Evolutionary conservation across 2,113 vertebrate species (phyloP).

Genomic region (Periophthalmus modestus): DNA sequence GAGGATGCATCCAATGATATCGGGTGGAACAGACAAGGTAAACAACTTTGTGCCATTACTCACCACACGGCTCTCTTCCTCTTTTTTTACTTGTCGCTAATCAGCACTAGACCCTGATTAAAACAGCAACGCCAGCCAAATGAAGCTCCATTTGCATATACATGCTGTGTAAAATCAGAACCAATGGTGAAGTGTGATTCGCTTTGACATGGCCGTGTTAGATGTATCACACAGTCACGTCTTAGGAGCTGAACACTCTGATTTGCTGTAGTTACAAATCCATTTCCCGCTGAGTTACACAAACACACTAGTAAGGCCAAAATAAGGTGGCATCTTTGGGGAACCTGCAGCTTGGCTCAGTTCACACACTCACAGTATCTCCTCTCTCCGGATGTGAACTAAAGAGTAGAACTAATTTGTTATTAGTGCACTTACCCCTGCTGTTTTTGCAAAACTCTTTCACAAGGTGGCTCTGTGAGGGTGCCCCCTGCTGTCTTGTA

Average conservation of each 20-base stretch:
- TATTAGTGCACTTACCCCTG: constrained; percentile 49
- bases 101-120: constrained; percentile 71
- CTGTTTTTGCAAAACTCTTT: constrained; percentile 30
- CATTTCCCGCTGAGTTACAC: constrained; percentile 63
- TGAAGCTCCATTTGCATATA: constrained; percentile 74
- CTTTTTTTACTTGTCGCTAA: constrained; percentile 51
- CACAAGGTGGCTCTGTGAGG: constrained; percentile 61
- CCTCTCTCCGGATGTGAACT: constrained; percentile 8
- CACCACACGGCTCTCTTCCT: constrained; percentile 38
- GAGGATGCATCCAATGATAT: constrained; percentile 43
- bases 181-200: constrained; percentile 61
- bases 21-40: constrained; percentile 56
- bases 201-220: constrained; percentile 59
- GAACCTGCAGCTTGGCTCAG: constrained; percentile 18
- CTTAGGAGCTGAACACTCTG: constrained; percentile 66
- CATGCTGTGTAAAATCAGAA: constrained; percentile 73
- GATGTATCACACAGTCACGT: constrained; percentile 63
- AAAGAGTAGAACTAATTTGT: constrained; percentile 11
- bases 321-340: constrained; percentile 25
- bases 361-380: constrained; percentile 7
- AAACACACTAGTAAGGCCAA: constrained; percentile 42
- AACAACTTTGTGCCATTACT: constrained; percentile 63
- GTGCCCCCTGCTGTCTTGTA: constrained; percentile 65
- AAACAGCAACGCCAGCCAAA: constrained; percentile 65
- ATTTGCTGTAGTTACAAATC: constrained; percentile 65